Evolutionary conservation across 2,113 vertebrate species (phyloP), one percentile per base, ranked within the genome.

Genomic region (Lepus europaeus): DNA sequence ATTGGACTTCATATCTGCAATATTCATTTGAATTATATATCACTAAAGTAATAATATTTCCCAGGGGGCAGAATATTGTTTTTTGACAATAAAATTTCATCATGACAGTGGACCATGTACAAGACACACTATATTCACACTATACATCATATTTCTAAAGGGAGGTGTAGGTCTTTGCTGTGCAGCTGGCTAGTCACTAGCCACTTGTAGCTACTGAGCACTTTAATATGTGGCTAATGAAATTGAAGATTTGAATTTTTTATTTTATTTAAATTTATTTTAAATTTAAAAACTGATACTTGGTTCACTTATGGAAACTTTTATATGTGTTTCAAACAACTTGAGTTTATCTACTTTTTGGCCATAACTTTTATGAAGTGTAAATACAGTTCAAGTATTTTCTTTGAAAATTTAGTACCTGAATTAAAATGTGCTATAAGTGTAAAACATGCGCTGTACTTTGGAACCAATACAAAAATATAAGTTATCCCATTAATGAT

Each of bases 241-340:
- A n/a, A 45, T 33, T 4, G 11, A 87, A 27, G 13, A 83, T 59
- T 27, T 23, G 17, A 70, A 70, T 49, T 74, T 95, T 63, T 66
- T 78, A 36, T 80, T 93, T 90, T 77, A 89, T 53, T 87, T 79
- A 29, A 68, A 84, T 27, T 72, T 90, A 93, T 68, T 93, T 93
- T 95, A 70, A 74, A 84, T 93, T 69, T 49, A 95, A 90, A 74
- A 73, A 17, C 36, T 59, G 51, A 9, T 56, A 91, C 6, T 19
- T 20, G 8, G 3, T 36, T 90, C 27, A 39, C n/a, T 87, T 87
- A 63, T 29, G 31, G 79, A 84, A 72, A 79, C 22, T 73, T 92
- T 72, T 33, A 68, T 69, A 20, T 79, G 22, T 83, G 14, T 83
- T 90, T 90, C 36, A 76, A 90, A 90, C 31, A 94, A 83, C 27